Evolutionary conservation across 2,797 vertebrate species (phyloP).

Genomic region (Lacerta agilis): DNA sequence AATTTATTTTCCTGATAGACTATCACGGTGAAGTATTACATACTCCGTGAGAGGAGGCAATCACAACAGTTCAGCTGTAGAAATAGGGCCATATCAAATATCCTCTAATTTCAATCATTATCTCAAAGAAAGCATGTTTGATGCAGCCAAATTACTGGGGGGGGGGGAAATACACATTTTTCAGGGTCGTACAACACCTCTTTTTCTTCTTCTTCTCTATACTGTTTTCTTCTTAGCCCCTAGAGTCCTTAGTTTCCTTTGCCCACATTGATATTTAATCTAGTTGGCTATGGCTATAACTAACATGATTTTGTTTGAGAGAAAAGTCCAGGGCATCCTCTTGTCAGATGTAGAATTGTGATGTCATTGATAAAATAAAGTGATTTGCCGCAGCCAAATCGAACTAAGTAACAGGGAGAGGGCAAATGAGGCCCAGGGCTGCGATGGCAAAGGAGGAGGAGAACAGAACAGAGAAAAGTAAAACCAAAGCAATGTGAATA

Average conservation of each 20-base stretch:
- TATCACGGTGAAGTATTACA: constrained; percentile 35
- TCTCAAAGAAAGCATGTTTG: not conserved
- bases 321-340: not conserved
- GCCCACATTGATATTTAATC: not conserved
- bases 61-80: not conserved
- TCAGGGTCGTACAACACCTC: not conserved
- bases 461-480: not conserved
- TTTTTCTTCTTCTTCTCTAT: not conserved
- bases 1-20: constrained; percentile 57
- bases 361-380: not conserved
- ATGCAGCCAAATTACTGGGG: not conserved
- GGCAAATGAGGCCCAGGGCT: not conserved
- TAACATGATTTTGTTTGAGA: not conserved
- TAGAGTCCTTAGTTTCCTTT: too few relatives aligned
- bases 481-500: not conserved
- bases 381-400: too few relatives aligned
- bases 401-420: not conserved
- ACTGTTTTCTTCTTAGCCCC: not conserved
- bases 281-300: not conserved
- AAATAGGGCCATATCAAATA: not conserved
- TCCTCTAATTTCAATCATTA: not conserved
- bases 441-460: not conserved
- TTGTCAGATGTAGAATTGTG: not conserved
- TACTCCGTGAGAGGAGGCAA: not conserved
- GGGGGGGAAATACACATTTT: not conserved